These are phyloP conservation scores for Perccottus glenii DNA, from an alignment of 2,113 vertebrate species.

Conservation along the genomic window DNA sequence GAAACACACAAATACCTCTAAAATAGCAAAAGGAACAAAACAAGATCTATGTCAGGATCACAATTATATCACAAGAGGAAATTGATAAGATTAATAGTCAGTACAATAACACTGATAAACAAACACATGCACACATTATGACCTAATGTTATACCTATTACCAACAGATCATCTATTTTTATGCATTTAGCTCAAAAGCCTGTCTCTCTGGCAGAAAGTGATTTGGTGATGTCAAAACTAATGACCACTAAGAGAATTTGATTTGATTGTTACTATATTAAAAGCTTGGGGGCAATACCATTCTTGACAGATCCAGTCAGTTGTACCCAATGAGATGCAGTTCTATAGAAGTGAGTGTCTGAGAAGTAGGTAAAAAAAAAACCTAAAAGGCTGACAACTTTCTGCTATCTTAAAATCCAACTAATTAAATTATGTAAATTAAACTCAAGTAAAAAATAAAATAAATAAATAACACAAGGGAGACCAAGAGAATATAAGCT, in stretches of 20 bases:
- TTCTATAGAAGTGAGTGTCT: background rate
- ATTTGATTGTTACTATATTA: background rate
- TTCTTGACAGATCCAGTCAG: background rate
- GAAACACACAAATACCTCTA: too few species aligned
- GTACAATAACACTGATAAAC: too few species aligned
- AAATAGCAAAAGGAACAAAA: too few species aligned
- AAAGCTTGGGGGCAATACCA: conserved; percentile 2
- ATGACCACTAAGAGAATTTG: background rate
- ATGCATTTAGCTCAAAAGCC: background rate
- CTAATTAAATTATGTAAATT: conserved; percentile 4
- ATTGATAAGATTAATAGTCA: too few species aligned
- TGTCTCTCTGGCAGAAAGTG: too few species aligned
- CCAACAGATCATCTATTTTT: conserved; percentile 1
- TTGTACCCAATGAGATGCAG: background rate
- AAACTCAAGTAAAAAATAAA: background rate
- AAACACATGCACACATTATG: too few species aligned
- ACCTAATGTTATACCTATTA: too few species aligned
- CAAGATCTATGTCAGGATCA: too few species aligned
- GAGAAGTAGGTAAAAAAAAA: background rate
- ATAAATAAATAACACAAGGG: background rate
- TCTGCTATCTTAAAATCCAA: conserved; percentile 8
- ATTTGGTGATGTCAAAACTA: too few species aligned
- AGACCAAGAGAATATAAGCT: conserved; percentile 4
- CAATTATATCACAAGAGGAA: too few species aligned
- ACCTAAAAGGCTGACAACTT: background rate